A percentile compares a stretch with the other conserved stretches of the same genome.
These are phyloP conservation scores for Lepus timidus DNA, from an alignment of 2,113 vertebrate genomes.

Conservation along the genomic window DNA sequence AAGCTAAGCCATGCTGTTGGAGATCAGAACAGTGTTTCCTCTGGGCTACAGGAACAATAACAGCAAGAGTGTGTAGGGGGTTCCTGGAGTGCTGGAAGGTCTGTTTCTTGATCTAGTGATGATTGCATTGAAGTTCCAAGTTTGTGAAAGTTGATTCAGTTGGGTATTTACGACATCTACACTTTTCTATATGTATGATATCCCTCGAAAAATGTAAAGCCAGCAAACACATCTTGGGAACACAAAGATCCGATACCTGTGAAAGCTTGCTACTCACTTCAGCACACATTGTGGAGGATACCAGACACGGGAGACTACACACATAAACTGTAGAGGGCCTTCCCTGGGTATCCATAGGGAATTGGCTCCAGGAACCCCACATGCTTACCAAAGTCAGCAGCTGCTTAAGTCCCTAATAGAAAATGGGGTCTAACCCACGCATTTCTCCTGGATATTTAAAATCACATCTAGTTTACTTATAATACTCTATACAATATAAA, in stretches of 20 bases:
- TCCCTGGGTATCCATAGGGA: too few species aligned
- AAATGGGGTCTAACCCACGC: too few species aligned
- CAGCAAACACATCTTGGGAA: neutral
- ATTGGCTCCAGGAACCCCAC: too few species aligned
- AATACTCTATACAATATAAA: too few species aligned
- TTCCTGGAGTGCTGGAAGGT: neutral
- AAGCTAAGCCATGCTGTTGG: neutral
- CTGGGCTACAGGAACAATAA: neutral
- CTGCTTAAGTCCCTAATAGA: too few species aligned
- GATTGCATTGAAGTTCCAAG: neutral
- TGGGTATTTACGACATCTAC: neutral
- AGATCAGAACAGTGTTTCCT: neutral
- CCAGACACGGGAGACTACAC: fast-evolving
- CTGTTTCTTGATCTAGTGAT: neutral
- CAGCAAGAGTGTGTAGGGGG: neutral
- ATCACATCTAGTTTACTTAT: too few species aligned
- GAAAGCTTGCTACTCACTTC: neutral
- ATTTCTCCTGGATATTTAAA: too few species aligned
- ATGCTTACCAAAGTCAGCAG: too few species aligned
- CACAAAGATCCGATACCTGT: neutral
- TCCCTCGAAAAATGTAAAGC: neutral
- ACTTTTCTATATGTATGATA: neutral
- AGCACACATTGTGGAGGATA: neutral
- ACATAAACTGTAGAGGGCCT: too few species aligned
- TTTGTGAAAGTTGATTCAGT: neutral